Percentiles rank a stretch among this genome's conserved stretches.
These are phyloP conservation scores for Physeter macrocephalus DNA, from an alignment of 2,113 vertebrate genomes.

Conservation along the genomic window DNA sequence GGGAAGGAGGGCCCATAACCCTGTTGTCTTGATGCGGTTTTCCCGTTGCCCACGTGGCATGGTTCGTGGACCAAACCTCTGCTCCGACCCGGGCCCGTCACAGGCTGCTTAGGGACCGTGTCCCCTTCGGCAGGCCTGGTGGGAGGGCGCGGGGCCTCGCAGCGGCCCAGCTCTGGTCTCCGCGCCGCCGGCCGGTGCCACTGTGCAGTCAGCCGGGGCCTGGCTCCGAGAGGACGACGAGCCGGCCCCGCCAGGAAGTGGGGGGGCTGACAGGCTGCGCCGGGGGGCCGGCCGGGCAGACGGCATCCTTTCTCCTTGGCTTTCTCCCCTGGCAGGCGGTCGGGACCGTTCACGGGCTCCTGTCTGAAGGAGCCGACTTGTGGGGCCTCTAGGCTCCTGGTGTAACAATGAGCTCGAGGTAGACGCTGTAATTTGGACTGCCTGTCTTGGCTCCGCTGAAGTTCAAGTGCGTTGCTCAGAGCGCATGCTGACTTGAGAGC, in stretches of 20 bases:
- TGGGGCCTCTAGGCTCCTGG: neutral
- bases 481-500: neutral
- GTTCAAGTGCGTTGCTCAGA: neutral
- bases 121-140: too few species aligned
- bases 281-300: neutral
- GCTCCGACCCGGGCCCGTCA: too few species aligned
- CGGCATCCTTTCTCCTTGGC: neutral
- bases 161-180: too few species aligned
- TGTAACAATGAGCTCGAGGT: neutral
- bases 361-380: neutral
- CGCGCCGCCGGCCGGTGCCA: too few species aligned
- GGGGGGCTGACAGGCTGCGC: neutral
- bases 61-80: too few species aligned
- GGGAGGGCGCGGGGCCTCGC: too few species aligned
- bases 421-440: constrained; percentile 41
- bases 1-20: too few species aligned
- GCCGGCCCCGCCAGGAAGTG: rapidly evolving
- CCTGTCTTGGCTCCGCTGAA: neutral
- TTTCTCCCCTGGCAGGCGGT: neutral
- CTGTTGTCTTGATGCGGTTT: too few species aligned
- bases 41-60: too few species aligned
- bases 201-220: neutral
- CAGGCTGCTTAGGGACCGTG: too few species aligned
- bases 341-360: neutral
- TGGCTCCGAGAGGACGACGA: neutral